These are phyloP conservation scores for Athene cunicularia DNA, from an alignment of 2,113 vertebrate genomes.

Conservation along the genomic window DNA sequence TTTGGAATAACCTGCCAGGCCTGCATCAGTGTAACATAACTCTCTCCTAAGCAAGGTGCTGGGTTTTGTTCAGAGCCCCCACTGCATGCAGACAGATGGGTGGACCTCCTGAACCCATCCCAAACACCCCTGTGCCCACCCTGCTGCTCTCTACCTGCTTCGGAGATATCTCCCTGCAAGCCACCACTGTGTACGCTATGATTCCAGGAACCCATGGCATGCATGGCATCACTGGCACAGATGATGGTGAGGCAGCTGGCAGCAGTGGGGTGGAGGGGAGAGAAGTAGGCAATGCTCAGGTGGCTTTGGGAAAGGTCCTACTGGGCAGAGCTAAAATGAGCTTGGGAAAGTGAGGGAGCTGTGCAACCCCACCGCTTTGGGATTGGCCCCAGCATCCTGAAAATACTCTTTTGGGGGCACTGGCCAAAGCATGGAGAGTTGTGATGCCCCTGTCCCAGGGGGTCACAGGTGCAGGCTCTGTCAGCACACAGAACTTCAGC, in stretches of 20 bases:
- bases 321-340: background rate
- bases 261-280: background rate
- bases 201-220: background rate
- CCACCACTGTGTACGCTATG: fast-evolving
- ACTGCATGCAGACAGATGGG: background rate
- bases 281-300: background rate
- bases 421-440: background rate
- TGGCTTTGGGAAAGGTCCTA: background rate
- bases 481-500: background rate
- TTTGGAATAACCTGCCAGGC: background rate
- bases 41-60: background rate
- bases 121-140: background rate
- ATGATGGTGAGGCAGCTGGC: background rate
- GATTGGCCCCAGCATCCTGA: fast-evolving
- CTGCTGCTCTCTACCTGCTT: background rate
- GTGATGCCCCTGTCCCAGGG: background rate
- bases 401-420: background rate
- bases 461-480: background rate
- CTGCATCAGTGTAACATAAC: background rate
- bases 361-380: background rate
- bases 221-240: fast-evolving
- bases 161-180: background rate
- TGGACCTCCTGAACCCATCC: background rate
- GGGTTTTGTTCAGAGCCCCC: background rate
- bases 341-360: background rate